Percentiles rank a stretch among this genome's conserved stretches.
These are phyloP conservation scores for Cynocephalus volans DNA, from an alignment of 2,113 vertebrate genomes.

Conservation along the genomic window DNA sequence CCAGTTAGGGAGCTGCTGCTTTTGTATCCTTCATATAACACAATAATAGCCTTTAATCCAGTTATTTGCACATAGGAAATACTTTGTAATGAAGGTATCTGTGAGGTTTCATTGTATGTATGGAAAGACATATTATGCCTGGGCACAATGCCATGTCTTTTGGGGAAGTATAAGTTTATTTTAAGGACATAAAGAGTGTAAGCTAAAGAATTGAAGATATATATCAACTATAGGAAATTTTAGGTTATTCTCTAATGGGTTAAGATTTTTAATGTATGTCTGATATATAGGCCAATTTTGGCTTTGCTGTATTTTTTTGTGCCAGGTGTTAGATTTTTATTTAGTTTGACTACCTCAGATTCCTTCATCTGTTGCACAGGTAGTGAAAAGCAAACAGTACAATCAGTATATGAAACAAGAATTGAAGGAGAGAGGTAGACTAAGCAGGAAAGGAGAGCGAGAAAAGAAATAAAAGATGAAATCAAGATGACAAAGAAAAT, in stretches of 20 bases:
- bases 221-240: not conserved
- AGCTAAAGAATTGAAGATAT: slow-evolving; percentile 10
- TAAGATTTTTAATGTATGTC: slow-evolving; percentile 52
- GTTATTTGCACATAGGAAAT: slow-evolving; percentile 23
- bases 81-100: slow-evolving; percentile 19
- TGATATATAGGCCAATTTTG: slow-evolving; percentile 30
- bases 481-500: slow-evolving; percentile 55
- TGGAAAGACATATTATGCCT: slow-evolving; percentile 17
- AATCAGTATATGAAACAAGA: slow-evolving; percentile 44
- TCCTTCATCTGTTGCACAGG: slow-evolving; percentile 54
- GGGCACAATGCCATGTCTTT: not conserved
- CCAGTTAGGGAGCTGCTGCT: not conserved
- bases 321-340: not conserved
- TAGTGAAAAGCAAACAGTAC: slow-evolving; percentile 59
- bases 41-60: not conserved
- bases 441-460: slow-evolving; percentile 49
- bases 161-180: slow-evolving; percentile 48
- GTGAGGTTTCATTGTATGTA: not conserved
- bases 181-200: slow-evolving; percentile 44
- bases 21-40: slow-evolving; percentile 7
- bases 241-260: slow-evolving; percentile 22
- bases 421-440: slow-evolving; percentile 44
- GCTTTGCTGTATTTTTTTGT: slow-evolving; percentile 43
- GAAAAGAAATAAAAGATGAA: slow-evolving; percentile 57
- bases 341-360: slow-evolving; percentile 50